Evolutionary conservation across 2,113 vertebrate genomes (phyloP), one percentile per base, ranked within the genome.

Genomic region (Corythornis madagascariensis): DNA sequence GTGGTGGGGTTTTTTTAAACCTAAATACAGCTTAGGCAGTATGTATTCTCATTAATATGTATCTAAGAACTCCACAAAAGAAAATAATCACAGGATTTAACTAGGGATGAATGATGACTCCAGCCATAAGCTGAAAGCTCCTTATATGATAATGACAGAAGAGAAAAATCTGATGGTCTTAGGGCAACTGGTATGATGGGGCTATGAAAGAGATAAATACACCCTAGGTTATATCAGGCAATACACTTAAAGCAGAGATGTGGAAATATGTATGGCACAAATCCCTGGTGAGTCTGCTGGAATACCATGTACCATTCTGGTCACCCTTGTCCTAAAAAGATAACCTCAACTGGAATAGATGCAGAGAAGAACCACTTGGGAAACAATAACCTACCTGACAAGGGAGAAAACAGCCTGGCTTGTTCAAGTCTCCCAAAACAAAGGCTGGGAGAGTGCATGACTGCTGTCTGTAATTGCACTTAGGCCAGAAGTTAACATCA

Each of bases 41-140:
- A 65, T 48, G 24, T 74, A 60, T 71, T 63, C 88, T 92, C 85
- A 92, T 88, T 91, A 94, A 90, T 83, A 92, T 80, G 48, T 80
- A 94, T 84, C 72, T 93, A 77, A 88, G 64, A 61, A 69, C 53
- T 77, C 72, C 82, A 94, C 60, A 81, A 93, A 71, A 91, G 40
- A 74, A 80, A 88, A 74, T 92, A 89, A 94, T 74, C 74, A 80
- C 40, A 78, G 86, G 71, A 80, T 95, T 94, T 91, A 90, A 73
- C 28, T n/a, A 65, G 72, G 43, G 69, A 55, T 93, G 81, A 91
- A 52, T 64, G 64, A 90, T 24, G 65, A 77, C 72, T 77, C 79
- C 69, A 76, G 79, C 56, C 47, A 73, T 50, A 88, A 96, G 25
- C 63, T 94, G 85, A 60, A 81, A 91, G 43, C 60, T 92, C 64